phyloP scores from a whole-genome alignment of 23 tunicate species.

The Oikopleura dioica region DNA sequence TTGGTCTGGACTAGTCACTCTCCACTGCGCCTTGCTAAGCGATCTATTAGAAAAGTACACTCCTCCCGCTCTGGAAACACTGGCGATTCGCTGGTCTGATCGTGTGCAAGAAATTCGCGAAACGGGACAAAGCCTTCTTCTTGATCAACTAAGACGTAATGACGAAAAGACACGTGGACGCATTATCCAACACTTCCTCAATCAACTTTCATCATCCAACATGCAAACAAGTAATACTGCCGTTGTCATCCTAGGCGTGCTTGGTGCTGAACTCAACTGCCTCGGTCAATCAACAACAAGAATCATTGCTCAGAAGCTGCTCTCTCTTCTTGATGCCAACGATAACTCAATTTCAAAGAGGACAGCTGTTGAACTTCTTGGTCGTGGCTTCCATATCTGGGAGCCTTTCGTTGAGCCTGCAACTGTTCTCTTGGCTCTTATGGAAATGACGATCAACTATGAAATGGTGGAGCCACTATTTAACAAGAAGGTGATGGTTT shows the following conservation, averaged over 20 bases:
- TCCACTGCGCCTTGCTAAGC: conserved; percentile 47
- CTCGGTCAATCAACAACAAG: conserved; percentile 12
- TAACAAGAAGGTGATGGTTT: conserved; percentile 35
- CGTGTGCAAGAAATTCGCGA: conserved; percentile 57
- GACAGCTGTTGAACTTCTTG: conserved; percentile 48
- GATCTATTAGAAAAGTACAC: conserved; percentile 33
- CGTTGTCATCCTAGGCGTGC: conserved; percentile 66
- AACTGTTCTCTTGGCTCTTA: conserved; percentile 46
- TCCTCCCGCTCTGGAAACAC: conserved; percentile 42
- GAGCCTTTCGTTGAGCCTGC: conserved; percentile 82
- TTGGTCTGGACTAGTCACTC: conserved; percentile 56
- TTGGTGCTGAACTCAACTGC: conserved; percentile 73
- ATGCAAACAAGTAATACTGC: conserved; percentile 20
- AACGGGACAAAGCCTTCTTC: conserved; percentile 65
- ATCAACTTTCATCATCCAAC: background rate
- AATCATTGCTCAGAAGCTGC: conserved; percentile 42
- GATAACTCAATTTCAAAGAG: conserved; percentile 14
- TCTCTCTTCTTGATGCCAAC: conserved; percentile 14
- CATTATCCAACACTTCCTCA: conserved; percentile 18
- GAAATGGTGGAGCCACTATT: conserved; percentile 22
- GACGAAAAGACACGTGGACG: conserved; percentile 36
- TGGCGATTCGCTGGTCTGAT: conserved; percentile 67
- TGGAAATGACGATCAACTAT: conserved; percentile 35
- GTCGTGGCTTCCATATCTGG: conserved; percentile 81
- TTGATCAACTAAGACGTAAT: conserved; percentile 62